Evolutionary conservation across 2,888 invertebrate species (phyloP).

Genomic region (Atethmia centrago): DNA sequence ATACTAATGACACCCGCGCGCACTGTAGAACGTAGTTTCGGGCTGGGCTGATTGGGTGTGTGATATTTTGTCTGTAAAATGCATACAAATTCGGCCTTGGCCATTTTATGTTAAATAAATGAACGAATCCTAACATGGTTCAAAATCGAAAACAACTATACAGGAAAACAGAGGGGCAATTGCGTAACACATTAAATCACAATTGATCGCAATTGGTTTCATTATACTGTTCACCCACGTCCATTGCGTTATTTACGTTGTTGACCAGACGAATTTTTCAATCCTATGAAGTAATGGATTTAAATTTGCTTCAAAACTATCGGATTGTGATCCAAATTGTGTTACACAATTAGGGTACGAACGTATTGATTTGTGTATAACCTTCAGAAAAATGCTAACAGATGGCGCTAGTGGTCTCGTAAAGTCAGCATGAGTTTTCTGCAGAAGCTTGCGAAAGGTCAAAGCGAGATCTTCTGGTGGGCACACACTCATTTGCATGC

Average conservation of each 20-base stretch:
- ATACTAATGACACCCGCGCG: neutral
- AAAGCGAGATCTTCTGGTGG: constrained; percentile 2
- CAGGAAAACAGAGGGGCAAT: neutral
- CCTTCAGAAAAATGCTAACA: constrained; percentile 7
- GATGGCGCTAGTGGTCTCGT: constrained; percentile 44
- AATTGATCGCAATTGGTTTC: too few species aligned
- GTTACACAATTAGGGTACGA: too few species aligned
- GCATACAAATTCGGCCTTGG: neutral
- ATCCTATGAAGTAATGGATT: too few species aligned
- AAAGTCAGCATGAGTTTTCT: neutral
- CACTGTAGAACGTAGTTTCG: constrained; percentile 3
- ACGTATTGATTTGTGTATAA: neutral
- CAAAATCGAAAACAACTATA: neutral
- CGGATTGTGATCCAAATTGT: too few species aligned
- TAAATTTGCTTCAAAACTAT: too few species aligned
- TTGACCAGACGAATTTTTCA: too few species aligned
- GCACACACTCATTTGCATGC: constrained; percentile 12
- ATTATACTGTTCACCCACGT: too few species aligned
- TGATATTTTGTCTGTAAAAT: neutral
- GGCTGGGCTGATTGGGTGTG: neutral
- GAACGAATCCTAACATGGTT: neutral
- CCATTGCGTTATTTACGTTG: too few species aligned
- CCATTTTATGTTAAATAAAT: neutral
- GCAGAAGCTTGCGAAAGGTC: neutral
- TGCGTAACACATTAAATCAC: too few species aligned